Base-by-base conservation (phyloP, 2,113 vertebrate species). In the Pandion haliaetus region DNA sequence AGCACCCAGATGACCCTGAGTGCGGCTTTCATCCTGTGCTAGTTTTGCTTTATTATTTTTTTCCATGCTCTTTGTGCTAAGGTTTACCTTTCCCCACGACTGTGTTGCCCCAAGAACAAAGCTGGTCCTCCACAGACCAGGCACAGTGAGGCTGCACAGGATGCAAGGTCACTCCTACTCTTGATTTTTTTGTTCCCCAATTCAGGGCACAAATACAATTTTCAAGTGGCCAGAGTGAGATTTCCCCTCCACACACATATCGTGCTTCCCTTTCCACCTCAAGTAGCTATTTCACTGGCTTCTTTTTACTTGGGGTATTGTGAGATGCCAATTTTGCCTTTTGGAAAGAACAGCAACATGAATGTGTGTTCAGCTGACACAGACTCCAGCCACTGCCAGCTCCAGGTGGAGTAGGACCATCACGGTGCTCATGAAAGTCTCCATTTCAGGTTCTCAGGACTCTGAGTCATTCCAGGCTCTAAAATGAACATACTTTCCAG, bases 1-100 rank as follows among this genome's bases (percentile, higher is more conserved):
- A 92, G 93, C 92, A 86, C 92, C 90, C 90, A 88, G 82, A 66
- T 82, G 84, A 95, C 84, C 92, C 63, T 3, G 6, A 87, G 66
- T 62, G 67, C 74, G 86, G 78, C 82, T 95, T 93, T 86, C 88
- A 92, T 91, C 85, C 87, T 78, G 42, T 10, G 76, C 63, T 88
- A 20, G 3, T 36, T 94, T 45, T 85, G 86, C 69, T 85, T 57
- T 44, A 36, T 12, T 70, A 0, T n/a, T 88, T 82, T 85, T 71
- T 55, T 52, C 73, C 47, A 8, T 29, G 32, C 16, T 67, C 24
- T 67, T 81, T 34, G 29, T 91, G 86, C 62, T 76, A 71, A 79
- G 55, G 6, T 80, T 95, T 87, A 59, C 55, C 78, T 89, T 93
- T 80, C 40, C 40, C 61, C 40, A 19, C 0, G 0, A 52, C 49